A percentile compares a stretch with the other conserved stretches of the same genome.
Conservation (phyloP, 2,888 invertebrate genomes). For the Campaea margaritaria region DNA sequence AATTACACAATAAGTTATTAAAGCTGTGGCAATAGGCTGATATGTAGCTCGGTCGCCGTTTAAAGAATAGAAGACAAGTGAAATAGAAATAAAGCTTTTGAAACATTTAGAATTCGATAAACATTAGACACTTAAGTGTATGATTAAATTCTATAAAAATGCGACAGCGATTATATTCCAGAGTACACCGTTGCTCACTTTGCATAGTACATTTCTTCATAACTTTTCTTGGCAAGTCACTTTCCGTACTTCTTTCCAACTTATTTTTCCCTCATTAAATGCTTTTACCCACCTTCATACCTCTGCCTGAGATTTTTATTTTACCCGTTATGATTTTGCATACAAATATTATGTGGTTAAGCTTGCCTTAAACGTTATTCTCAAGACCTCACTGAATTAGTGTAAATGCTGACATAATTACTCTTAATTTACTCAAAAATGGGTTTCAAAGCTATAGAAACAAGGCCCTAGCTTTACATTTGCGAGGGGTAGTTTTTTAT, state of each 20-base stretch:
- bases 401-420: too few species aligned
- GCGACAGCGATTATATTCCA: constrained; percentile 37
- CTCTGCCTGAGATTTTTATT: constrained; percentile 3
- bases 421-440: too few species aligned
- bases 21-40: too few species aligned
- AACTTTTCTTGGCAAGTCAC: constrained; percentile 48
- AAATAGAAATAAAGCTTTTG: too few species aligned
- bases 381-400: too few species aligned
- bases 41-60: too few species aligned
- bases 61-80: too few species aligned
- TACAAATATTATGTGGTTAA: neutral
- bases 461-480: too few species aligned
- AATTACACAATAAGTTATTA: too few species aligned
- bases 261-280: constrained; percentile 48
- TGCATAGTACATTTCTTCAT: constrained; percentile 42
- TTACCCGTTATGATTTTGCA: constrained; percentile 1
- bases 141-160: constrained; percentile 1
- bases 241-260: constrained; percentile 41
- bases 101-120: neutral
- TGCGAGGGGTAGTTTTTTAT: too few species aligned
- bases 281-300: constrained; percentile 28
- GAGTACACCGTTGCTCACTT: constrained; percentile 45
- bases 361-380: too few species aligned
- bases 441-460: too few species aligned
- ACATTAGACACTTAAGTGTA: neutral